Percentiles rank a stretch among this genome's conserved stretches.
These are phyloP conservation scores for Stenolophus ochropezus DNA, from an alignment of 2,888 invertebrate genomes.

Conservation along the genomic window DNA sequence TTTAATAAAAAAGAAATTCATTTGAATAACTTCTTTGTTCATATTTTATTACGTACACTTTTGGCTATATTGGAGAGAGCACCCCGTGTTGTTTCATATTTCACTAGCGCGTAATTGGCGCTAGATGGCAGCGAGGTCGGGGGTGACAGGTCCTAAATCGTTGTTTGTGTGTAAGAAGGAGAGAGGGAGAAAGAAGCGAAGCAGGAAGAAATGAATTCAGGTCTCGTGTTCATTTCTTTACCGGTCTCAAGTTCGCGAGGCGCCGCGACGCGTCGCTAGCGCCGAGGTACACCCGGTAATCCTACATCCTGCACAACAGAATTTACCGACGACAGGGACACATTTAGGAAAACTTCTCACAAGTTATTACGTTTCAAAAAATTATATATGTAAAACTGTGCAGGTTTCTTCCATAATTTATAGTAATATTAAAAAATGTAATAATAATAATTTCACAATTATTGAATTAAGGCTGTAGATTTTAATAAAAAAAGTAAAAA, in stretches of 20 bases:
- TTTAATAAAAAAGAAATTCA: no score
- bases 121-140: not conserved
- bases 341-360: not conserved
- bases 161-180: not conserved
- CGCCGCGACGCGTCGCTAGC: not conserved
- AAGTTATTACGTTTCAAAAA: not conserved
- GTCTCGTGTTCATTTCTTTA: conserved; percentile 44
- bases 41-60: no score
- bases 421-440: no score
- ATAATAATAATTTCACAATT: no score
- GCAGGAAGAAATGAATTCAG: conserved; percentile 40
- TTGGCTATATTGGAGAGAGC: no score
- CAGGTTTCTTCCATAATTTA: no score
- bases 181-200: not conserved
- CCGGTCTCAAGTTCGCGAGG: conserved; percentile 26
- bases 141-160: not conserved
- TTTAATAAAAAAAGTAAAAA: no score
- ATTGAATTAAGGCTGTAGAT: no score
- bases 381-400: no score
- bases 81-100: not conserved
- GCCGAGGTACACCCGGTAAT: conserved; percentile 38
- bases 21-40: not conserved
- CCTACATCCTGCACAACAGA: not conserved
- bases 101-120: not conserved
- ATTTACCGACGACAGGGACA: not conserved